phyloP scores from a whole-genome alignment of 2,888 invertebrate species.

The Pseudococcus longispinus region DNA sequence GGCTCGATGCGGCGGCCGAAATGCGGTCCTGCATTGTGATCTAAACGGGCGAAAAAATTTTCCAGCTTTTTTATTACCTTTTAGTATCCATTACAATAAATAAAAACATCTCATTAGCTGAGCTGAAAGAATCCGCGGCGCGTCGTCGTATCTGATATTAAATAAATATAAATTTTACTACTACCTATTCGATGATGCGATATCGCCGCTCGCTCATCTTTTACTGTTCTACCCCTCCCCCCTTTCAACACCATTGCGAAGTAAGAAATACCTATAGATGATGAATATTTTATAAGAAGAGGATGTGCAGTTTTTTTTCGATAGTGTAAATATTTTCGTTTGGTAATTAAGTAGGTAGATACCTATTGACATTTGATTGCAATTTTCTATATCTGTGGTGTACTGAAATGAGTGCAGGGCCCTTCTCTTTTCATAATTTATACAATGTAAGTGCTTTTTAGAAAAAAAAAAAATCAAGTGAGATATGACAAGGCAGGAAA shows the following conservation, averaged over 20 bases:
- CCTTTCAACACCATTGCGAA: neutral
- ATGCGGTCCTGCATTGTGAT: neutral
- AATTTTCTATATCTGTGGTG: neutral
- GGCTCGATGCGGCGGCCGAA: neutral
- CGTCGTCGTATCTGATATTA: neutral
- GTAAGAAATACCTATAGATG: neutral
- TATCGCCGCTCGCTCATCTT: neutral
- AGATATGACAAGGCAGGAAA: neutral
- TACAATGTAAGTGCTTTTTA: neutral
- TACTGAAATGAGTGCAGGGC: neutral
- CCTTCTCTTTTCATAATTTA: no score
- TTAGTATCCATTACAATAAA: neutral
- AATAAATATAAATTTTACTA: conserved; percentile 19
- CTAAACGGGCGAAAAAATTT: neutral
- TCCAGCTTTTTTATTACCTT: neutral
- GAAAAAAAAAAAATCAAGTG: neutral
- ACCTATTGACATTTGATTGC: no score
- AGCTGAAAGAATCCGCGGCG: neutral
- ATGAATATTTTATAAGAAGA: neutral
- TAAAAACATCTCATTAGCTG: conserved; percentile 17
- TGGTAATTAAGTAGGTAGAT: neutral
- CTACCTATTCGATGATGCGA: neutral
- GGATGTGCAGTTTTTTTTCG: neutral
- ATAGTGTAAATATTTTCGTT: no score
- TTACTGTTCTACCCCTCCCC: neutral